These are phyloP conservation scores for Protobothrops mucrosquamatus DNA, from an alignment of 2,113 vertebrate species.

Conservation along the genomic window DNA sequence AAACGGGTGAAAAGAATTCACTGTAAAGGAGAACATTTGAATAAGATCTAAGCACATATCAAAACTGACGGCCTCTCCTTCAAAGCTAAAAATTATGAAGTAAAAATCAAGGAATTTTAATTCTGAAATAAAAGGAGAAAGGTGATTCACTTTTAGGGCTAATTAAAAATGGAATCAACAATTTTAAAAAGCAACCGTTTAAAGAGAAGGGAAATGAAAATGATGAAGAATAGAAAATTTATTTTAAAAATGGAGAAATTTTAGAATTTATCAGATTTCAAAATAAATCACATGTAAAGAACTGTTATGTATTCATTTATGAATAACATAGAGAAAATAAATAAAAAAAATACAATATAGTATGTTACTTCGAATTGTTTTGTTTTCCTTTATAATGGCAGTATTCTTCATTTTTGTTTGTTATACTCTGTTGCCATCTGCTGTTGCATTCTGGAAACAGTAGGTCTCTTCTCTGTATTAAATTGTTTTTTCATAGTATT, in stretches of 20 bases:
- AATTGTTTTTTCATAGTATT: background rate
- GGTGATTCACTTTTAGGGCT: background rate
- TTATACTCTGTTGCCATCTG: slow-evolving; percentile 52
- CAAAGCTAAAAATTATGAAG: background rate
- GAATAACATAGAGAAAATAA: background rate
- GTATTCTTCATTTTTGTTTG: background rate
- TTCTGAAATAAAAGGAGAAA: background rate
- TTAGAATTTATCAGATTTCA: background rate
- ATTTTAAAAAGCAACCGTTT: background rate
- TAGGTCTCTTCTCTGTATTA: background rate
- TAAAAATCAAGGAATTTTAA: background rate
- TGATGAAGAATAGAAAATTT: background rate
- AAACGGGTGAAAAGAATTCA: background rate
- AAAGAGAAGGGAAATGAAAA: background rate
- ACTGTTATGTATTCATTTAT: background rate
- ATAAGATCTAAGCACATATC: background rate
- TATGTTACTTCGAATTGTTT: background rate
- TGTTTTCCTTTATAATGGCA: background rate
- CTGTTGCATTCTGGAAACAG: background rate
- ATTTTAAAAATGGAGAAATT: background rate
- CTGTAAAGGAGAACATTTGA: background rate
- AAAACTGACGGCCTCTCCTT: background rate
- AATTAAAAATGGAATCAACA: background rate
- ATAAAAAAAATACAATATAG: background rate
- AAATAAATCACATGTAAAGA: background rate